Conservation (phyloP, 2,113 vertebrate species). For the Microcebus ravelobensis region DNA sequence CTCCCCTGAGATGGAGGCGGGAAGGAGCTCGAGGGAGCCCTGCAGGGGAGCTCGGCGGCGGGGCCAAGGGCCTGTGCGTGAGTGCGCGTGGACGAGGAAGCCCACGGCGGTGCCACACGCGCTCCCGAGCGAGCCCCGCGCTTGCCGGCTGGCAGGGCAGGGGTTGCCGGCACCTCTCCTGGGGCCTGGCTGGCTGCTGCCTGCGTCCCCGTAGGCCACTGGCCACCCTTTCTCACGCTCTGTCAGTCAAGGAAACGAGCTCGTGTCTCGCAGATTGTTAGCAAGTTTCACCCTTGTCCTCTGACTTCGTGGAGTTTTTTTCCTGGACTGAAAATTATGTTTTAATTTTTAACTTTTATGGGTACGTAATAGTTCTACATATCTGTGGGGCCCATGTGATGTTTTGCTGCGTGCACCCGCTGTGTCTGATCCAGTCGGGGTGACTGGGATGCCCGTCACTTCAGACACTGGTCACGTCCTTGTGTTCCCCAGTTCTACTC, state of each 20-base stretch:
- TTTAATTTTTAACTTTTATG: neutral
- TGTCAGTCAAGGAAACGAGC: accelerated
- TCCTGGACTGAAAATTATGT: neutral
- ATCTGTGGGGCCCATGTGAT: neutral
- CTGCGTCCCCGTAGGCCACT: accelerated
- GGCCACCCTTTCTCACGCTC: accelerated
- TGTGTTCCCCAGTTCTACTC: neutral
- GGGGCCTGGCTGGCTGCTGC: neutral
- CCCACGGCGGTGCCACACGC: accelerated
- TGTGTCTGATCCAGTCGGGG: neutral
- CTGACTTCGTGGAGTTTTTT: accelerated
- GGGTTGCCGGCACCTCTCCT: neutral
- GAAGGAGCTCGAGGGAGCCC: neutral
- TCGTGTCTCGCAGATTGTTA: accelerated
- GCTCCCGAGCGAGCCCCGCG: neutral
- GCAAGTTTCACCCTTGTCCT: neutral
- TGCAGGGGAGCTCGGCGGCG: no score
- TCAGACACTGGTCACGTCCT: neutral
- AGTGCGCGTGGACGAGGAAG: accelerated
- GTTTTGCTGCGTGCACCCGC: neutral
- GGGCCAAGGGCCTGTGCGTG: accelerated
- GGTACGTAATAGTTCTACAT: neutral
- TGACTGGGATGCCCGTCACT: neutral
- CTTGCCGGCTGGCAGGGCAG: neutral
- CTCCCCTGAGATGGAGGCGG: neutral